Percentiles rank a stretch among this genome's conserved stretches.
Conservation (phyloP, 1,140 invertebrate genomes). For the Cydia amplana region DNA sequence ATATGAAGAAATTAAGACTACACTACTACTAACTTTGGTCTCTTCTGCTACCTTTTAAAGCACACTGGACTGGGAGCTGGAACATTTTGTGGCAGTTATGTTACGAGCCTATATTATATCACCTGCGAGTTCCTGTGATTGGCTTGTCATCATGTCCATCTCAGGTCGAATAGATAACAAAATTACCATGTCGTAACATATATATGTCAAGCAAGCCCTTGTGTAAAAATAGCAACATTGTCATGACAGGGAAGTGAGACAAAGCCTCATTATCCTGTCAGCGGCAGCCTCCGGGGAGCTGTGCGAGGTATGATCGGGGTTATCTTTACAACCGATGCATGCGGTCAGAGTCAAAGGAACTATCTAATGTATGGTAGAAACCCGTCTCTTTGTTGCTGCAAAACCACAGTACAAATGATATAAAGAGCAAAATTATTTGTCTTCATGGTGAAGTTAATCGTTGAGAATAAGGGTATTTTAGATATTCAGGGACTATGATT, state of each 20-base stretch:
- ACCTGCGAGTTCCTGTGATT: too few relatives aligned
- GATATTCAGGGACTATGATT: not conserved
- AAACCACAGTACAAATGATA: too few relatives aligned
- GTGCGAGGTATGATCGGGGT: not conserved
- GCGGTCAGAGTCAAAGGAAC: not conserved
- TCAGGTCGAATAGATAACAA: not conserved
- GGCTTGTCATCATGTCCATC: too few relatives aligned
- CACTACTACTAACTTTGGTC: too few relatives aligned
- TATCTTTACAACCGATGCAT: conserved; percentile 9
- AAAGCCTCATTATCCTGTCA: conserved; percentile 26
- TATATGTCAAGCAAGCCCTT: not conserved
- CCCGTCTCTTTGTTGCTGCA: too few relatives aligned
- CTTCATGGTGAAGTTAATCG: not conserved
- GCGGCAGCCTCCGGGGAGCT: not conserved
- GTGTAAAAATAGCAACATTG: conserved; percentile 16
- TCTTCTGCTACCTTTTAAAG: too few relatives aligned
- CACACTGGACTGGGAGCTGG: too few relatives aligned
- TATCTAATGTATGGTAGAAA: too few relatives aligned
- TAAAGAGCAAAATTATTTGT: not conserved
- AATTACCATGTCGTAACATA: not conserved
- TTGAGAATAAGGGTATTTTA: not conserved
- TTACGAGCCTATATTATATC: too few relatives aligned
- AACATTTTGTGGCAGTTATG: too few relatives aligned
- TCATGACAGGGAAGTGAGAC: not conserved
- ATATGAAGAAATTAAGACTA: too few relatives aligned